Base-by-base conservation (phyloP, 2,888 invertebrate genomes). In the Eurytoma adleriae region DNA sequence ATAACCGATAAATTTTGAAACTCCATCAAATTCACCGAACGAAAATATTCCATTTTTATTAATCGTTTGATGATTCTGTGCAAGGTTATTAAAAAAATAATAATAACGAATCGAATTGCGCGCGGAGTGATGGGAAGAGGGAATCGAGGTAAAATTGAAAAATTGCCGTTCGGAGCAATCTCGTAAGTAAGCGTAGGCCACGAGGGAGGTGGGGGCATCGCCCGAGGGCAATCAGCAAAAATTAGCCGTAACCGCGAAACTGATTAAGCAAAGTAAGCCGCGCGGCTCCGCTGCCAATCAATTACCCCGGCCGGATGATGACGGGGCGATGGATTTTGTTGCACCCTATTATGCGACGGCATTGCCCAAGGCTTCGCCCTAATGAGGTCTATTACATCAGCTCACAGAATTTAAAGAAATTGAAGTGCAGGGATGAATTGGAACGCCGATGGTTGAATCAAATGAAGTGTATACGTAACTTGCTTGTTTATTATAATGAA, bases 181-280 rank as follows among this genome's bases (percentile, higher is more conserved):
- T 4, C 61, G 59, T 75, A 75, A 79, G 75, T 75, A 79, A 71
- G 16, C 13, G 59, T 24, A 50, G 18, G 30, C 7, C 24, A 27
- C 3, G 2, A 13, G 64, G 18, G 18, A 14, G 12, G 62, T 14
- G 67, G 2, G 24, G 7, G 24, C 14, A 13, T 1, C 56, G 18
- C 72, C 69, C 18, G 61, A 16, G 52, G 67, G 61, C 71, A 40
- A 80, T 73, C 66, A 12, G 73, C 66, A 74, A 81, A 81, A 81
- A 78, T 81, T 78, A 81, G 69, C 73, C 24, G 62, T 56, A 70
- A 62, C 57, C 75, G 14, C 62, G 69, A 57, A 30, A 54, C 64
- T 74, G 74, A 74, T 79, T 59, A 69, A 66, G 18, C 72, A 40
- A 59, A 79, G 18, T 30, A 59, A 3, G 30, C 59, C 1, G 27